phyloP scores from a whole-genome alignment of 2,113 vertebrate genomes.

The Hemicordylus capensis region DNA sequence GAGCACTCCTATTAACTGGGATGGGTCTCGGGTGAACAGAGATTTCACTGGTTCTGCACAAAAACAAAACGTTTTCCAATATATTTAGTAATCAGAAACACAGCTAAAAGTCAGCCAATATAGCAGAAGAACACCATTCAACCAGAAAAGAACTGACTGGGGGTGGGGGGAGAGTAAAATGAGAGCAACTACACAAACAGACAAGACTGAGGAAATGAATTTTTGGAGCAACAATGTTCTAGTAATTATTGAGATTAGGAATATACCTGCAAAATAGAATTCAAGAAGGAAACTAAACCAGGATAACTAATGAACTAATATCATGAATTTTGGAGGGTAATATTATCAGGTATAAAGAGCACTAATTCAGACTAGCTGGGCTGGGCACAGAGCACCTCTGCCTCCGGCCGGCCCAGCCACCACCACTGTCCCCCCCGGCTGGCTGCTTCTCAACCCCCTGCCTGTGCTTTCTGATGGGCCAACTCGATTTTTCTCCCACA shows the following conservation, averaged over 20 bases:
- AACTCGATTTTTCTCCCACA: too few species aligned
- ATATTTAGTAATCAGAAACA: neutral
- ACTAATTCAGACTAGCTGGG: too few species aligned
- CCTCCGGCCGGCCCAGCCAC: too few species aligned
- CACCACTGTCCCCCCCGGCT: too few species aligned
- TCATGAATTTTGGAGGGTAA: neutral
- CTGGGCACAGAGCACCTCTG: too few species aligned
- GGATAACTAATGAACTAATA: neutral
- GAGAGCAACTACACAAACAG: neutral
- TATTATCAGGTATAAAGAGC: too few species aligned
- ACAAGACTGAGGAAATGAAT: neutral
- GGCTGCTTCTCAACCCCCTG: too few species aligned
- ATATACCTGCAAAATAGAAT: neutral
- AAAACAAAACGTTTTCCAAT: neutral
- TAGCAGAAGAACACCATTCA: neutral
- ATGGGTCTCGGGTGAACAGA: slow-evolving; percentile 90
- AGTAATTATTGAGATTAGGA: neutral
- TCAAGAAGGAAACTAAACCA: neutral
- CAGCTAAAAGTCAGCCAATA: neutral
- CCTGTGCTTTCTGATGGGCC: too few species aligned
- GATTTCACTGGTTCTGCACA: slow-evolving; percentile 75
- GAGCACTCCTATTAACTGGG: slow-evolving; percentile 89
- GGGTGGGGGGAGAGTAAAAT: neutral
- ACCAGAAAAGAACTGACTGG: neutral
- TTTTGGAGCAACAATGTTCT: neutral